Evolutionary conservation across 2,113 vertebrate species (phyloP).

Genomic region (Henicopernis longicauda): DNA sequence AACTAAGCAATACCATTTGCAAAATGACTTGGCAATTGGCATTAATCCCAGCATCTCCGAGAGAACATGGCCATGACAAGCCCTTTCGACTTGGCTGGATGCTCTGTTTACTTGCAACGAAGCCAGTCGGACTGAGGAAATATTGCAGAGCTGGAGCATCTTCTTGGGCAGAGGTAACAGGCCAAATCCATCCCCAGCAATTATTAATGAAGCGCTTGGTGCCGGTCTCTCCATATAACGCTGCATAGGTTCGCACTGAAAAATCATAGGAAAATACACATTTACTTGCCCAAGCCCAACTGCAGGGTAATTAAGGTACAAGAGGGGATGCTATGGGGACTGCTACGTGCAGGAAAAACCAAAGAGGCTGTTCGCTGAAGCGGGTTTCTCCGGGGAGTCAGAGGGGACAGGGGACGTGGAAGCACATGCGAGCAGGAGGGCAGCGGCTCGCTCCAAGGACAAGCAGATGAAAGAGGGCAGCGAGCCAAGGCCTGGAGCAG

Average conservation of each 20-base stretch:
- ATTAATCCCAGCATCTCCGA: background rate
- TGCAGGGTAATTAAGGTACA: background rate
- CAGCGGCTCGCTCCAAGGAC: background rate
- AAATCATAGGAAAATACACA: fast-evolving
- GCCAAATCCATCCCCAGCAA: background rate
- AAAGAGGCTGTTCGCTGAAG: background rate
- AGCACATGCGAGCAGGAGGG: background rate
- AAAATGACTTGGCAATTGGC: conserved; percentile 25
- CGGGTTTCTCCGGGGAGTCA: background rate
- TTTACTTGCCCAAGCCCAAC: background rate
- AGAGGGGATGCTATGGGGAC: too few species aligned
- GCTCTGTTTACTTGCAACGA: background rate
- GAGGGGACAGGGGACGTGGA: background rate
- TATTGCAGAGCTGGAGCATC: background rate
- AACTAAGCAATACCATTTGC: background rate
- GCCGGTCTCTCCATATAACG: background rate
- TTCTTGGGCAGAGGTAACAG: background rate
- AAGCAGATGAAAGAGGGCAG: background rate
- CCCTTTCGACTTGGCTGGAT: background rate
- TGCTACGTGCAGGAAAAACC: background rate
- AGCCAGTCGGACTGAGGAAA: background rate
- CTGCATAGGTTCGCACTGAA: background rate
- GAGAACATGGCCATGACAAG: background rate
- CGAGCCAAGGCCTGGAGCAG: background rate
- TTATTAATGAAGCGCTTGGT: background rate